phyloP scores from a whole-genome alignment of 2,888 invertebrate genomes.

The Himalopsyche japonica region DNA sequence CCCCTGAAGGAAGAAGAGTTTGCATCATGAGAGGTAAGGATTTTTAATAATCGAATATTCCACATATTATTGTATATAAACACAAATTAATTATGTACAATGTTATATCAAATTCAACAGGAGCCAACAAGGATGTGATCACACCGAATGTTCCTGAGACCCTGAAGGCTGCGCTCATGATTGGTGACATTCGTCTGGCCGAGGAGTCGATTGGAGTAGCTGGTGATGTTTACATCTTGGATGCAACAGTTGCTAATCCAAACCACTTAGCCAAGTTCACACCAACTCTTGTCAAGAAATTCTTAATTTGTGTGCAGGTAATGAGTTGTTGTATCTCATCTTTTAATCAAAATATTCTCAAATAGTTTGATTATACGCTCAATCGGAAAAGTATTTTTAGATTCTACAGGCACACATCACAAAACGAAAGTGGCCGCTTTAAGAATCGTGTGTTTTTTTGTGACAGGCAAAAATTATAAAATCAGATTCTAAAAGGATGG shows the following conservation, averaged over 20 bases:
- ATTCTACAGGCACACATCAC: too few species aligned
- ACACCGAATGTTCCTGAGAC: constrained; percentile 75
- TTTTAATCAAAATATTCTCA: too few species aligned
- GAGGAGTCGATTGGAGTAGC: constrained; percentile 82
- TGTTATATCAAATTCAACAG: constrained; percentile 43
- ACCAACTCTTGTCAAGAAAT: constrained; percentile 80
- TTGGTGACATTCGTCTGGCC: constrained; percentile 77
- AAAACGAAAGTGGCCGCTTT: too few species aligned
- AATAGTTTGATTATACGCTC: too few species aligned
- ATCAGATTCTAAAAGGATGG: too few species aligned
- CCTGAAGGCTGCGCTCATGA: constrained; percentile 83
- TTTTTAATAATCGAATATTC: background rate
- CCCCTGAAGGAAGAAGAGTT: constrained; percentile 78
- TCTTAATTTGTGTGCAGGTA: constrained; percentile 78
- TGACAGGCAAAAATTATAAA: too few species aligned
- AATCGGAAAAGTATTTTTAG: too few species aligned
- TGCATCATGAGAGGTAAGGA: constrained; percentile 68
- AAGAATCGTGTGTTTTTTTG: too few species aligned
- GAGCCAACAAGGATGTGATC: constrained; percentile 69
- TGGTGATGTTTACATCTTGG: constrained; percentile 81
- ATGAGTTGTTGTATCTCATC: background rate
- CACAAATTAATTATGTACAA: background rate
- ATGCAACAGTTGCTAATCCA: constrained; percentile 77
- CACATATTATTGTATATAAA: background rate
- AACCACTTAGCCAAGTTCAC: constrained; percentile 84